These are phyloP conservation scores for Coccyzus lansbergi DNA, from an alignment of 2,797 vertebrate genomes.

Conservation along the genomic window DNA sequence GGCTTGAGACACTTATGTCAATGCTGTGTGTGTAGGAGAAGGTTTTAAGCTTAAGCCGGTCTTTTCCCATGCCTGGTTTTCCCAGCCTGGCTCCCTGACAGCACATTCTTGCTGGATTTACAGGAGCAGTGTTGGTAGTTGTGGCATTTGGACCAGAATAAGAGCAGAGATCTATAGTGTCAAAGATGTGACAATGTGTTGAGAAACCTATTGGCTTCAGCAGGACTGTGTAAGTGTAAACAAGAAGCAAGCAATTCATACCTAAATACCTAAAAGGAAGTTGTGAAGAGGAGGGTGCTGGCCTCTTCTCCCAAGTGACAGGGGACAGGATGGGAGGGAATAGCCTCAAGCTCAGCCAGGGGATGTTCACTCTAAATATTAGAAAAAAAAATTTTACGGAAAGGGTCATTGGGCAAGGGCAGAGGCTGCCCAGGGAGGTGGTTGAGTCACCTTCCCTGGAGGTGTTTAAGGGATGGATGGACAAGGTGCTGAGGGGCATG, in stretches of 20 bases:
- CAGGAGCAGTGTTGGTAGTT: background rate
- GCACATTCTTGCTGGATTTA: background rate
- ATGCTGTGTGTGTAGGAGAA: background rate
- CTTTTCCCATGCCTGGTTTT: background rate
- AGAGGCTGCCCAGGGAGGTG: too few relatives aligned
- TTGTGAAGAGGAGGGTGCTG: too few relatives aligned
- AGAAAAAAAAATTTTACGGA: too few relatives aligned
- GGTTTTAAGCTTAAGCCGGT: background rate
- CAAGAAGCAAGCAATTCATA: background rate
- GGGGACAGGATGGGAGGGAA: too few relatives aligned
- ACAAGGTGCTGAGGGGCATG: too few relatives aligned
- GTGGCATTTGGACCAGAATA: background rate
- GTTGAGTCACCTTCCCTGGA: too few relatives aligned
- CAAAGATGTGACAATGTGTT: accelerated
- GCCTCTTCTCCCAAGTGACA: too few relatives aligned
- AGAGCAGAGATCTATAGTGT: background rate
- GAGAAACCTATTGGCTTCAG: background rate
- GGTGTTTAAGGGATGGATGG: too few relatives aligned
- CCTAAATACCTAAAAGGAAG: too few relatives aligned
- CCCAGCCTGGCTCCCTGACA: background rate
- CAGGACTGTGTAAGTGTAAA: background rate
- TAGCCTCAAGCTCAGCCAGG: too few relatives aligned
- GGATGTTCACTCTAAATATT: too few relatives aligned
- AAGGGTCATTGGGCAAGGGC: too few relatives aligned
- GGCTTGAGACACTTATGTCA: background rate